Conservation (phyloP, 37 sponge, comb jelly and placozoan genomes). For the Axinella damicornis region DNA sequence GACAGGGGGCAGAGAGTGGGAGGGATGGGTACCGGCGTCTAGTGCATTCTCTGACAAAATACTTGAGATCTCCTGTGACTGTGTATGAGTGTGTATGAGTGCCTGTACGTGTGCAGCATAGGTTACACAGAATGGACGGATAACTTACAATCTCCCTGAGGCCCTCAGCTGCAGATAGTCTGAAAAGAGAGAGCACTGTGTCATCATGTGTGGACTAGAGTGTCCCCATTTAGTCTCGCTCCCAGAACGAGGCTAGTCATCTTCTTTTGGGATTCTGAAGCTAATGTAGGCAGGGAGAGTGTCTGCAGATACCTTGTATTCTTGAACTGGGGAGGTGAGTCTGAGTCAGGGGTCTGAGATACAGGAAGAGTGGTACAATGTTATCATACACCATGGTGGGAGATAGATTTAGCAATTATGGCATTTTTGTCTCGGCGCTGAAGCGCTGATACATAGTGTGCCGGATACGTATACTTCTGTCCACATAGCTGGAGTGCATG, state of each 20-base stretch:
- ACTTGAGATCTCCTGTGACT: slow-evolving; percentile 8
- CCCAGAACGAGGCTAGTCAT: too few relatives aligned
- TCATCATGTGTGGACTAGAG: neutral
- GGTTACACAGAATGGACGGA: neutral
- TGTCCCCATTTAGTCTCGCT: too few relatives aligned
- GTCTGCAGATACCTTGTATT: neutral
- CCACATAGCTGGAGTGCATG: too few relatives aligned
- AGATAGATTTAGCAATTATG: too few relatives aligned
- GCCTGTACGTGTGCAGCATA: neutral
- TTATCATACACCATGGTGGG: too few relatives aligned
- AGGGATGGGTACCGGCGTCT: neutral
- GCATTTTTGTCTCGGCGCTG: too few relatives aligned
- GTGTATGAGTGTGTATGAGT: neutral
- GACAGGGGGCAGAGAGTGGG: neutral
- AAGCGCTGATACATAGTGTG: too few relatives aligned
- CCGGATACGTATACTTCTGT: too few relatives aligned
- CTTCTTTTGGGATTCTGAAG: too few relatives aligned
- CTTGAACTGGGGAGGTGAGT: neutral
- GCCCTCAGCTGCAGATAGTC: slow-evolving; percentile 1
- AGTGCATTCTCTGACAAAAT: neutral
- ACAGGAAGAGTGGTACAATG: neutral
- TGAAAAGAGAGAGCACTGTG: neutral
- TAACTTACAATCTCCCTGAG: slow-evolving; percentile 21
- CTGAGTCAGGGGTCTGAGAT: neutral
- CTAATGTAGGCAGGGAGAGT: neutral